phyloP scores from a whole-genome alignment of 2,797 vertebrate species.

The Crenuchus spilurus region DNA sequence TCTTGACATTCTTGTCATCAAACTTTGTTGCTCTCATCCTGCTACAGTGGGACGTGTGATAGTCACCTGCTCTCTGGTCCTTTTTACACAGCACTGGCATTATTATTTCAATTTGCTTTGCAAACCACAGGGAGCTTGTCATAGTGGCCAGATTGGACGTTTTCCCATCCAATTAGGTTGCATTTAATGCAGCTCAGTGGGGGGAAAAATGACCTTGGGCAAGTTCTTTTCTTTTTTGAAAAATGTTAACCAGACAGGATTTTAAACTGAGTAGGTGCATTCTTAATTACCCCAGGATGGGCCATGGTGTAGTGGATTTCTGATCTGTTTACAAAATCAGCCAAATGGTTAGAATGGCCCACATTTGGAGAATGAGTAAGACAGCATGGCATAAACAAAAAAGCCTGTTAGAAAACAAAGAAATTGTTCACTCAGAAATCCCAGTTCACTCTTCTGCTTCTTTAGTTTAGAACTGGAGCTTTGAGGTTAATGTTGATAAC shows the following conservation, averaged over 20 bases:
- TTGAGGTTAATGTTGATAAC: too few relatives aligned
- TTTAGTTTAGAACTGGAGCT: too few relatives aligned
- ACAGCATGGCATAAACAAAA: conserved; percentile 11
- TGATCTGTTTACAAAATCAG: conserved; percentile 15
- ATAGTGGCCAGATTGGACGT: conserved; percentile 29
- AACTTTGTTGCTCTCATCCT: background rate
- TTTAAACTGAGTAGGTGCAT: conserved; percentile 19
- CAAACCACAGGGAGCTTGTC: conserved; percentile 11
- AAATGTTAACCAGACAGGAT: conserved; percentile 16
- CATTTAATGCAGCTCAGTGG: conserved; percentile 39
- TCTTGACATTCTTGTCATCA: background rate
- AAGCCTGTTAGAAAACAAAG: too few relatives aligned
- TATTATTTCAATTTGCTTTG: conserved; percentile 16
- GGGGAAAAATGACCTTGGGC: conserved; percentile 33
- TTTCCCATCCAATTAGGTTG: conserved; percentile 42
- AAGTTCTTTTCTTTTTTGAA: conserved; percentile 38
- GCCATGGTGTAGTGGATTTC: conserved; percentile 10
- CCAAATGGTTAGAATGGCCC: background rate
- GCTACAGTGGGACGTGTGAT: background rate
- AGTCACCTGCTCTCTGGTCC: background rate
- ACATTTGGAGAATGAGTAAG: conserved; percentile 12
- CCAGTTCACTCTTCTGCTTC: too few relatives aligned
- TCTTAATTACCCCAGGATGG: conserved; percentile 29
- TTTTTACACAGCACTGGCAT: conserved; percentile 5
- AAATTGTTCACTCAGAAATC: too few relatives aligned